These are phyloP conservation scores for Branchinecta lynchi DNA, from an alignment of 1,140 invertebrate genomes.

Conservation along the genomic window DNA sequence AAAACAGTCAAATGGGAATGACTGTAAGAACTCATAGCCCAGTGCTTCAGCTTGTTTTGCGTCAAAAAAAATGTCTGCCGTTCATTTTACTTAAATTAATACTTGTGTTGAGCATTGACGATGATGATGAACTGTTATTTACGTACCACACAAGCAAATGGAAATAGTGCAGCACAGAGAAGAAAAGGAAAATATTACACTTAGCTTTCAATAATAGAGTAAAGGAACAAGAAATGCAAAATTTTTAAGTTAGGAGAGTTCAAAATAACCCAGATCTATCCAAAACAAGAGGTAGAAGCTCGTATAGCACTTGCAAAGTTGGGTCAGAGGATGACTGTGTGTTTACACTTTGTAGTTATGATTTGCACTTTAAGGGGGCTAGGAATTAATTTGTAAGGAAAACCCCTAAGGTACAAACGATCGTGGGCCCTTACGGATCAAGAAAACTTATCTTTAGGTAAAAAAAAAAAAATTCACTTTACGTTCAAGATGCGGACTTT, in stretches of 20 bases:
- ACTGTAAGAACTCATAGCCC: not conserved
- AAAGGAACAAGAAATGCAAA: conserved; percentile 40
- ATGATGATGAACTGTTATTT: not conserved
- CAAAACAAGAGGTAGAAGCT: too few species aligned
- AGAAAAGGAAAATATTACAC: not conserved
- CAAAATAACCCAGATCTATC: too few species aligned
- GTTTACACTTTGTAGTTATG: too few species aligned
- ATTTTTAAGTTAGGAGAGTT: conserved; percentile 25
- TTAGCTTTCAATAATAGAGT: conserved; percentile 29
- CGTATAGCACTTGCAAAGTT: too few species aligned
- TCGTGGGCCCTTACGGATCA: too few species aligned
- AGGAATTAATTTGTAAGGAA: too few species aligned
- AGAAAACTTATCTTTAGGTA: too few species aligned
- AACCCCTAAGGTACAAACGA: too few species aligned
- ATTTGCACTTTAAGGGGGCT: too few species aligned
- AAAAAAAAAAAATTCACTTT: too few species aligned
- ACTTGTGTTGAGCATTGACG: not conserved
- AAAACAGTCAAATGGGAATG: not conserved
- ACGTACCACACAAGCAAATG: not conserved
- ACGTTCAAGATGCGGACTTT: too few species aligned
- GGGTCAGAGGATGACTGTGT: too few species aligned
- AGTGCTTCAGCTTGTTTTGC: not conserved
- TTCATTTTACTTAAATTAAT: not conserved
- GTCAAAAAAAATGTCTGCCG: not conserved
- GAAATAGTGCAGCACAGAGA: not conserved